A percentile compares a stretch with the other conserved stretches of the same genome.
These are phyloP conservation scores for Orchesella cincta DNA, from an alignment of 1,140 invertebrate genomes.

Conservation along the genomic window DNA sequence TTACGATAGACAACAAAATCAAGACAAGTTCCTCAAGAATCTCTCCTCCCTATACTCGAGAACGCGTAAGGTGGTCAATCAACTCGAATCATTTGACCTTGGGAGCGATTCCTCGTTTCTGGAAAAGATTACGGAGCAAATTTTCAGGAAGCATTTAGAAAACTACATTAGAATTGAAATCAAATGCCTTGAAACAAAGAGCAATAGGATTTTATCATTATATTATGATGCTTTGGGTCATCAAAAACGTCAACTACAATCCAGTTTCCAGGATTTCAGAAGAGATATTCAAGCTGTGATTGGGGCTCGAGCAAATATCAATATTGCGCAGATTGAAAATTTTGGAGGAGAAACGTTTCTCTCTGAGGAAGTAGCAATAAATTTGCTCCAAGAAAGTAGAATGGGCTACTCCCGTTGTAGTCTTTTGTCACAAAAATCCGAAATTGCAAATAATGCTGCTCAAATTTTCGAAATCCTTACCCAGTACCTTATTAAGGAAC, in stretches of 20 bases:
- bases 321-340: conserved; percentile 90
- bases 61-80: conserved; percentile 58
- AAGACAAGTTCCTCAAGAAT: conserved; percentile 49
- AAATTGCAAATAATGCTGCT: conserved; percentile 77
- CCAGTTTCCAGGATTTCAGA: conserved; percentile 86
- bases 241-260: conserved; percentile 83
- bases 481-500: conserved; percentile 83
- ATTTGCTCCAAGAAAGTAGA: conserved; percentile 87
- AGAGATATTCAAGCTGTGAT: conserved; percentile 92
- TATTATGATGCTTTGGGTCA: conserved; percentile 95
- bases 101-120: conserved; percentile 79
- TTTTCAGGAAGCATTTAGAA: conserved; percentile 79
- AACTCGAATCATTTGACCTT: conserved; percentile 73
- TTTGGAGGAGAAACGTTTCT: conserved; percentile 97
- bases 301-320: conserved; percentile 85
- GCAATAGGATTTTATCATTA: conserved; percentile 70
- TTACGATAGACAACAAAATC: conserved; percentile 44
- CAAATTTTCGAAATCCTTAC: conserved; percentile 85
- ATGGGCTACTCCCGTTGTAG: conserved; percentile 82
- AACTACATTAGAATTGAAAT: conserved; percentile 77
- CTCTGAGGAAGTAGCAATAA: conserved; percentile 93
- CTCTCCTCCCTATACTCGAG: conserved; percentile 48
- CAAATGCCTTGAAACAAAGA: conserved; percentile 74
- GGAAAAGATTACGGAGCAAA: conserved; percentile 76
- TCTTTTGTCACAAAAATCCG: conserved; percentile 73